phyloP scores from a whole-genome alignment of 2,888 invertebrate species.

The Lobophora halterata region DNA sequence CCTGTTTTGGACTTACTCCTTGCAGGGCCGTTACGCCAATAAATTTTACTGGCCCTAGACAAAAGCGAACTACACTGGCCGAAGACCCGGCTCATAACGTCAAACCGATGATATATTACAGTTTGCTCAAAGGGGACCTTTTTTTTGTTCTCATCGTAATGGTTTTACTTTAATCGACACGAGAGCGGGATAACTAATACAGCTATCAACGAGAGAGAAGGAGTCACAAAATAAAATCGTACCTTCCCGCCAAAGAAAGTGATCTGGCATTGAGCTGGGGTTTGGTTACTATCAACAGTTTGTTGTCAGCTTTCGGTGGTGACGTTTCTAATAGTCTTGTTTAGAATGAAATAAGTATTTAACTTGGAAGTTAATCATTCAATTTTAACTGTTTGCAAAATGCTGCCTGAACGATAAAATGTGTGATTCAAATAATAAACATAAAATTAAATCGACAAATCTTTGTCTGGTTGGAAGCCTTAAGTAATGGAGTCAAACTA shows the following conservation, averaged over 20 bases:
- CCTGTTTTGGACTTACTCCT: conserved; percentile 29
- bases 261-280: conserved; percentile 63
- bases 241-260: conserved; percentile 72
- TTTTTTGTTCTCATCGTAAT: conserved; percentile 79
- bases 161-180: conserved; percentile 76
- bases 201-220: conserved; percentile 33
- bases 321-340: conserved; percentile 39
- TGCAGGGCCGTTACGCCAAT: conserved; percentile 63
- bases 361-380: background rate
- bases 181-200: conserved; percentile 40
- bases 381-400: no score
- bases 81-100: conserved; percentile 70
- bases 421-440: no score
- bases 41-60: conserved; percentile 68
- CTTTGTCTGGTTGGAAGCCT: no score
- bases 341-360: conserved; percentile 5
- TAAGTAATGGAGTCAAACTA: no score
- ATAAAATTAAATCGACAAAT: no score
- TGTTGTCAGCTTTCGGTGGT: conserved; percentile 53
- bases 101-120: conserved; percentile 79
- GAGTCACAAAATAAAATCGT: conserved; percentile 52
- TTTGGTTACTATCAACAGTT: conserved; percentile 74
- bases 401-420: no score
- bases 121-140: conserved; percentile 79
- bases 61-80: conserved; percentile 57